Base-by-base conservation (phyloP, 1,140 invertebrate species). In the Papilio machaon region DNA sequence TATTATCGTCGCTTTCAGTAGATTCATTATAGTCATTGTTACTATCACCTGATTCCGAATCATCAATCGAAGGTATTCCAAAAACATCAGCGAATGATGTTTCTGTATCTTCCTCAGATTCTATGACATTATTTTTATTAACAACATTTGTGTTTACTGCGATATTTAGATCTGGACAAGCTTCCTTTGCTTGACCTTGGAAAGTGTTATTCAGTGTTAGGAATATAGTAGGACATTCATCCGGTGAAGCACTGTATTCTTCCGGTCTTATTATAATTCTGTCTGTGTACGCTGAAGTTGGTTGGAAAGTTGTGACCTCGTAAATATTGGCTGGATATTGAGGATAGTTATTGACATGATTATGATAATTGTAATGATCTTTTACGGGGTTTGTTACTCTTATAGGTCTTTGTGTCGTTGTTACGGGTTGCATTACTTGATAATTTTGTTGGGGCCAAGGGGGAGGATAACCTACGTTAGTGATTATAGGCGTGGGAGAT, bases 101-200 rank as follows among this genome's bases (percentile, higher is more conserved):
- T 73, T 92, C 92, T 10, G 87, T 80, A n/a, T 90, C 88, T 86
- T 93, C 92, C 2, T 93, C 92, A n/a, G 90, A 90, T 82, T 94
- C 92, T 58, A 94, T 82, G 15, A 94, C 90, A 67, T 91, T 89
- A 58, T 94, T 94, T 86, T 94, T 94, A 73, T 94, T 94, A 13
- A 94, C 84, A 38, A 94, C 93, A 83, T 94, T 94, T 43, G 93
- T 94, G 47, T 94, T 94, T 8, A 94, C 92, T 49, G 92, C 92
- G 67, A 94, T 94, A 84, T 94, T 94, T 77, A 94, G 86, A 87
- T 94, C 93, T n/a, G 93, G 93, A 81, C 93, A 94, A 11, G 89
- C 91, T 82, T 94, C 92, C 83, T 94, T 94, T 43, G 79, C 93
- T 85, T 94, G 91, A 0, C 91, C 93, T 91, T 94, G 91, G 83